Conservation (phyloP, 2,888 invertebrate species). For the Agonopterix heracliana region DNA sequence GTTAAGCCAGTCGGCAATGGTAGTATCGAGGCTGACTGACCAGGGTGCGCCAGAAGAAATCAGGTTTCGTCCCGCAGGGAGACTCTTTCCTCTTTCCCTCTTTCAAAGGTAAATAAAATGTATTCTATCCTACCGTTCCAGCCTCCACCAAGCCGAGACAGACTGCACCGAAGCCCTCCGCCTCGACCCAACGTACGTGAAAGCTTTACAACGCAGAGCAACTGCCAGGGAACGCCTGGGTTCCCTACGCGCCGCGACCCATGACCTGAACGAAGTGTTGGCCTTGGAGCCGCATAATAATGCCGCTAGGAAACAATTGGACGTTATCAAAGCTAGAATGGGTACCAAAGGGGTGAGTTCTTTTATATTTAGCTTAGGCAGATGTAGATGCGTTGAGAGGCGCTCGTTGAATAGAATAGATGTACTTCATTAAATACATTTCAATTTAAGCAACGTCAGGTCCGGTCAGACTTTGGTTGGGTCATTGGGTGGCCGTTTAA, state of each 20-base stretch:
- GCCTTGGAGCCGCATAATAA: conserved; percentile 87
- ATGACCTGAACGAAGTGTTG: conserved; percentile 82
- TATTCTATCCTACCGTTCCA: conserved; percentile 28
- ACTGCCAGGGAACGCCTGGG: conserved; percentile 83
- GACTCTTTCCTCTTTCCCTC: no score
- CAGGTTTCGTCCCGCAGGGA: no score
- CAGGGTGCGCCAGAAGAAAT: no score
- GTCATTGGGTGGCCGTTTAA: no score
- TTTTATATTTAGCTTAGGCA: conserved; percentile 1
- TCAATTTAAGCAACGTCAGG: no score
- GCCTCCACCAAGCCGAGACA: conserved; percentile 81
- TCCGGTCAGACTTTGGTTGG: no score
- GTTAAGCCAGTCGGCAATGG: no score
- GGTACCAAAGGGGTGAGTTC: conserved; percentile 68
- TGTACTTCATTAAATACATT: no score
- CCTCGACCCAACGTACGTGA: conserved; percentile 86
- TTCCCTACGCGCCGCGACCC: conserved; percentile 81
- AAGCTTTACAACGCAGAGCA: conserved; percentile 89
- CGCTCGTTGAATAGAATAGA: no score
- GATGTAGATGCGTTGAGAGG: no score
- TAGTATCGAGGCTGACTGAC: no score
- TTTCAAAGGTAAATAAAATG: no score
- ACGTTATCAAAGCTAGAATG: conserved; percentile 71
- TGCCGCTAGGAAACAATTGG: conserved; percentile 79
- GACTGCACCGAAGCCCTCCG: conserved; percentile 89